Conservation (phyloP, 2,888 invertebrate genomes). For the Synergus laeviventris region DNA sequence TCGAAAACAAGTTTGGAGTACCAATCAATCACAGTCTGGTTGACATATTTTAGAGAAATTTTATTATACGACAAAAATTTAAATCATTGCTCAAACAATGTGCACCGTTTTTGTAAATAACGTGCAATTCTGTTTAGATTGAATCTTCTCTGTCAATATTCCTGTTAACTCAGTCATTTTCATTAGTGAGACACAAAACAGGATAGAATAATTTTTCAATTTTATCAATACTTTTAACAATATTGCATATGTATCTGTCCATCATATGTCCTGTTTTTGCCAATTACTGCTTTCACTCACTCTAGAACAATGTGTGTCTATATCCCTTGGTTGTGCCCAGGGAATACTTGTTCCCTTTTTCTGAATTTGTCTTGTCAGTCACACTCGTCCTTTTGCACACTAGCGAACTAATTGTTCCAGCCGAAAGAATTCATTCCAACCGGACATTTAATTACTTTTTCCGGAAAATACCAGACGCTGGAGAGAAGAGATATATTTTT, state of each 20-base stretch:
- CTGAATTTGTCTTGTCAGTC: slow-evolving; percentile 38
- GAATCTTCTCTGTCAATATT: background rate
- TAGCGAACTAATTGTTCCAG: slow-evolving; percentile 62
- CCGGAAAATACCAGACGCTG: slow-evolving; percentile 6
- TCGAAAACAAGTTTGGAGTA: background rate
- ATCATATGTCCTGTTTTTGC: background rate
- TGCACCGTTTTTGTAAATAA: background rate
- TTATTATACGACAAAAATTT: background rate
- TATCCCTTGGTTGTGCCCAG: background rate
- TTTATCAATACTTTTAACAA: background rate
- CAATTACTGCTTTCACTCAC: slow-evolving; percentile 1
- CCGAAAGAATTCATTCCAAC: slow-evolving; percentile 63
- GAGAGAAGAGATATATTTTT: slow-evolving; percentile 43
- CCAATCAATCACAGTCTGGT: background rate
- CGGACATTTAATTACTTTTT: slow-evolving; percentile 64
- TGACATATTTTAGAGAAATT: background rate
- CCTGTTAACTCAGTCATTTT: background rate
- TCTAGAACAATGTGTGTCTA: background rate
- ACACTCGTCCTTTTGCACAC: slow-evolving; percentile 38
- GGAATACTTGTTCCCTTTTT: slow-evolving; percentile 41
- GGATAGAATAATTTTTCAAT: background rate
- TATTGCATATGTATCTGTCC: background rate
- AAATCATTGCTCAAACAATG: background rate
- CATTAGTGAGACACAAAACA: background rate
- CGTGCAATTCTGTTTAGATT: background rate